A percentile compares a stretch with the other conserved stretches of the same genome.
Evolutionary conservation across 1,140 invertebrate species (phyloP).

Genomic region (Magallana gigas): DNA sequence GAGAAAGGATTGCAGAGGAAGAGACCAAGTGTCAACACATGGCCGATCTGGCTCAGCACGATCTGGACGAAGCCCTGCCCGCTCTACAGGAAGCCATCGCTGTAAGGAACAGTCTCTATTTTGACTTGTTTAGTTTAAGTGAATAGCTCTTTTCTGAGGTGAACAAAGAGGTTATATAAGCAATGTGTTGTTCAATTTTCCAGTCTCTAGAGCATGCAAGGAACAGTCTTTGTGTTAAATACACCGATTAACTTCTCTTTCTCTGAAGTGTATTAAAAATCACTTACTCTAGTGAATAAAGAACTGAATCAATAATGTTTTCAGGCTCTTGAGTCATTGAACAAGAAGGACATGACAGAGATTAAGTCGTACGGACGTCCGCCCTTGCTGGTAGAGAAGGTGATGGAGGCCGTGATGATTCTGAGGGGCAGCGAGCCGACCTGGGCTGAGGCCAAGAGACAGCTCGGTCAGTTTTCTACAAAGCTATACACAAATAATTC

Average conservation of each 20-base stretch:
- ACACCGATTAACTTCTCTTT: no score
- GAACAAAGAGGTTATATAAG: no score
- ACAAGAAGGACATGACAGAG: slow-evolving; percentile 92
- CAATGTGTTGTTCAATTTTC: no score
- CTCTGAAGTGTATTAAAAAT: no score
- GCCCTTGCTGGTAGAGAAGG: slow-evolving; percentile 91
- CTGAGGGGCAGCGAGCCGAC: slow-evolving; percentile 87
- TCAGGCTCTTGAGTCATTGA: slow-evolving; percentile 88
- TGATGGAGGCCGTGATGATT: slow-evolving; percentile 93
- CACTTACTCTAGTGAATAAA: no score
- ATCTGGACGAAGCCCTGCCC: slow-evolving; percentile 90
- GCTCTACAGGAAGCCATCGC: slow-evolving; percentile 89
- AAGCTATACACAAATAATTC: no score
- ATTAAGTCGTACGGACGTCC: slow-evolving; percentile 92
- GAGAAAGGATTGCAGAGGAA: slow-evolving; percentile 87
- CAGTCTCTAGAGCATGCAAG: no score
- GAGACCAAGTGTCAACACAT: slow-evolving; percentile 89
- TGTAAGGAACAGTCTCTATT: slow-evolving; percentile 77
- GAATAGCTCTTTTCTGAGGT: no score
- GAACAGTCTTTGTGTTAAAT: no score
- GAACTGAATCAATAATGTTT: no score
- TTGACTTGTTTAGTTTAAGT: no score
- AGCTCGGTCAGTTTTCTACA: slow-evolving; percentile 82
- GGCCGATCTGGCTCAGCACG: slow-evolving; percentile 88
- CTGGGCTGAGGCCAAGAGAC: slow-evolving; percentile 91